Percentiles rank a stretch among this genome's conserved stretches.
These are phyloP conservation scores for Arenicola marina DNA, from an alignment of 2,888 invertebrate species.

Conservation along the genomic window DNA sequence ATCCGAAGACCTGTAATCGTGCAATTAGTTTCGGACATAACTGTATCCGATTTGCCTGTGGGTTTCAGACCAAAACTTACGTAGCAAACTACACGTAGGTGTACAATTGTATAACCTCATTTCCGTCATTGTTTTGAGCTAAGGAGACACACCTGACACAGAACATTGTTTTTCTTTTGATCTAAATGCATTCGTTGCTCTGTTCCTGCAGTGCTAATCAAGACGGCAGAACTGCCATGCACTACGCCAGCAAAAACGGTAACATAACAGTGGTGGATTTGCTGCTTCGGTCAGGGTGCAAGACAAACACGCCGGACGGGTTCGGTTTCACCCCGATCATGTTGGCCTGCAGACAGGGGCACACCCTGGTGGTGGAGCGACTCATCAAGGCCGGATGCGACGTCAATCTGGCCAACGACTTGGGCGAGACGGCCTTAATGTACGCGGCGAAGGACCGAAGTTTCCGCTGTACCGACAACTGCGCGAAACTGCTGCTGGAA, in stretches of 20 bases:
- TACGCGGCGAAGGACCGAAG: background rate
- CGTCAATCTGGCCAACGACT: background rate
- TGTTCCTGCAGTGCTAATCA: background rate
- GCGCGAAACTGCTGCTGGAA: background rate
- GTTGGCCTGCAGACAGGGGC: background rate
- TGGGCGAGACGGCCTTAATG: background rate
- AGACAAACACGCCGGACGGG: background rate
- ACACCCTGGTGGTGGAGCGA: background rate
- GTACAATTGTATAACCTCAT: background rate
- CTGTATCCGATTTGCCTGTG: too few species aligned
- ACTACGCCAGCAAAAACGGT: background rate
- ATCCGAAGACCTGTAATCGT: too few species aligned
- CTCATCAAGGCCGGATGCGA: background rate
- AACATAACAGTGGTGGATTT: background rate
- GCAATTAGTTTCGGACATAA: too few species aligned
- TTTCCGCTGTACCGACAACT: background rate
- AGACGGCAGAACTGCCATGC: background rate
- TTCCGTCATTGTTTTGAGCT: background rate
- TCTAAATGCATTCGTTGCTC: background rate
- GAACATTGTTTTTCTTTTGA: background rate
- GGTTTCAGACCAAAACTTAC: too few species aligned
- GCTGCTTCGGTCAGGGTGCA: background rate
- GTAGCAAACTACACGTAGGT: too few species aligned
- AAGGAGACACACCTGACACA: background rate
- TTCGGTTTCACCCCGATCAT: background rate